Evolutionary conservation across 2,113 vertebrate species (phyloP).

Genomic region (Leptocoma aspasia): DNA sequence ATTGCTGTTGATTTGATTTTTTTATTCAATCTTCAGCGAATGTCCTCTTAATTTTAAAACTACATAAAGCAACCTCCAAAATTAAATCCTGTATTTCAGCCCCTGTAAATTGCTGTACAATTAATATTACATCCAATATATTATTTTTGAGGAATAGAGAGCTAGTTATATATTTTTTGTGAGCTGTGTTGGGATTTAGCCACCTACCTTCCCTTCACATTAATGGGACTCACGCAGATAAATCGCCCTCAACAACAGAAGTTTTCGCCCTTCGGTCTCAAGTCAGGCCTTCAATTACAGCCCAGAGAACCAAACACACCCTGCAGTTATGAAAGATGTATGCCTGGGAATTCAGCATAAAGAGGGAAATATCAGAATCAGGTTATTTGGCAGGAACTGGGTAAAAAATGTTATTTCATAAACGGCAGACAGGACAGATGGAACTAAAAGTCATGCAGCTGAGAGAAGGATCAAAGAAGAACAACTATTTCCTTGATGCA

Average conservation of each 20-base stretch:
- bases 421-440: constrained; percentile 5
- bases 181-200: constrained; percentile 1
- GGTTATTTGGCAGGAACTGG: constrained; percentile 23
- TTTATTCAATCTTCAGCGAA: background rate
- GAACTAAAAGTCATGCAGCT: constrained; percentile 29
- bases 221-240: background rate
- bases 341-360: background rate
- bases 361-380: constrained; percentile 28
- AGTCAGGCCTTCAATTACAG: constrained; percentile 4
- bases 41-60: background rate
- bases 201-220: background rate
- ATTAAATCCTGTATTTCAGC: background rate
- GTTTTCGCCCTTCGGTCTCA: background rate
- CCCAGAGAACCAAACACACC: background rate
- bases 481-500: constrained; percentile 44
- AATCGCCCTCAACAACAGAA: constrained; percentile 15
- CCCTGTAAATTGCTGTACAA: background rate
- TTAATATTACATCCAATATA: background rate
- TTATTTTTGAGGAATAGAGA: background rate
- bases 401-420: constrained; percentile 19
- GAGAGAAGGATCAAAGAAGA: constrained; percentile 48
- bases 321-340: constrained; percentile 10
- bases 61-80: background rate
- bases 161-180: background rate
- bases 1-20: background rate